Percentiles rank a stretch among this genome's conserved stretches.
phyloP scores from a whole-genome alignment of 2,888 invertebrate species.

The Drosophila subsilvestris region DNA sequence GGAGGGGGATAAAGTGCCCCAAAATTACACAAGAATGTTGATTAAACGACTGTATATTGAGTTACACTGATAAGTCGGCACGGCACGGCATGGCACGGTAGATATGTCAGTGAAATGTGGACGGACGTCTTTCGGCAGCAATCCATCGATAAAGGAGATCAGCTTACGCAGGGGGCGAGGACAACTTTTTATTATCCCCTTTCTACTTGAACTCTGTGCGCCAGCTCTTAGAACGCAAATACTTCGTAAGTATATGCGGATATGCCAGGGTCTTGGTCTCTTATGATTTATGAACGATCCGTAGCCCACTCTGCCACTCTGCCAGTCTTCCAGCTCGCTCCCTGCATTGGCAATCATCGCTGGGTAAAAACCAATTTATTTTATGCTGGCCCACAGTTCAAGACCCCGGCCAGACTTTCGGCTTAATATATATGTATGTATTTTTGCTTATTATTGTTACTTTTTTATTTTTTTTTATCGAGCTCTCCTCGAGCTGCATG shows the following conservation, averaged over 20 bases:
- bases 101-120: slow-evolving; percentile 30
- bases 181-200: neutral
- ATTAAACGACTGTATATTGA: slow-evolving; percentile 50
- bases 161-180: slow-evolving; percentile 17
- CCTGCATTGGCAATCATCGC: slow-evolving; percentile 29
- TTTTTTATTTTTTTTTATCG: neutral
- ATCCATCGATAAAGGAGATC: slow-evolving; percentile 38
- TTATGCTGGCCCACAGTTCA: slow-evolving; percentile 41
- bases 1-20: slow-evolving; percentile 30
- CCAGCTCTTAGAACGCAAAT: slow-evolving; percentile 2
- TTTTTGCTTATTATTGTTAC: slow-evolving; percentile 26
- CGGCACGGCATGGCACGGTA: neutral
- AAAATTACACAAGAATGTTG: slow-evolving; percentile 40
- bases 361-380: slow-evolving; percentile 64
- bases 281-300: slow-evolving; percentile 37
- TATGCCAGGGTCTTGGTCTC: neutral
- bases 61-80: slow-evolving; percentile 41
- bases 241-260: slow-evolving; percentile 9
- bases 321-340: slow-evolving; percentile 18
- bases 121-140: slow-evolving; percentile 27
- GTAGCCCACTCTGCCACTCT: slow-evolving; percentile 5
- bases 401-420: slow-evolving; percentile 50
- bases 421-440: slow-evolving; percentile 42
- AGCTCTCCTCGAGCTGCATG: slow-evolving; percentile 34
- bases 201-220: too few species aligned